Evolutionary conservation across 2,113 vertebrate genomes (phyloP), one percentile per base, ranked within the genome.

Genomic region (Pao palembangensis): DNA sequence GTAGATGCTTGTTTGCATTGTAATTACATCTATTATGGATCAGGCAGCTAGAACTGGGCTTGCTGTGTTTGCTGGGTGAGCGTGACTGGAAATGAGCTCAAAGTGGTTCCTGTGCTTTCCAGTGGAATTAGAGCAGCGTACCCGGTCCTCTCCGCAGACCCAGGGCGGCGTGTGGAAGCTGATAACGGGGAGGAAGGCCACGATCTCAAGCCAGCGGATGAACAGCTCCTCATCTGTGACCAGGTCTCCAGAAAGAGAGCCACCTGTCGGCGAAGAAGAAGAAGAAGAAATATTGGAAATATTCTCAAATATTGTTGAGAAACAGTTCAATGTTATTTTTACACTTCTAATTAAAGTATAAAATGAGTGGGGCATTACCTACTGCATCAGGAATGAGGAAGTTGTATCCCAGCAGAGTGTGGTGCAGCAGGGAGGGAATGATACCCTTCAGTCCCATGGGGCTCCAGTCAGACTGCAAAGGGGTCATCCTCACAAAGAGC

Each of bases 321-420:
- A 8, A n/a, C n/a, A 16, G 5, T 16, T 47, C 16, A 17, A 47
- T 47, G n/a, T 17, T 28, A 28, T 17, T 47, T 47, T 47, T 6
- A n/a, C 15, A 16, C 15, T 17, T 56, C n/a, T 50, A 6, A 46
- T 18, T 0, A 17, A 50, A 41, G 18, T 3, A 11, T 11, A 10
- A 55, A 4, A 20, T 47, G 17, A 3, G 11, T 72, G 61, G 78
- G 58, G 51, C 68, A 88, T 92, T 93, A 95, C 94, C 94, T 79
- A 95, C 91, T 83, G 90, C 88, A 69, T 96, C 94, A 0, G 94
- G 93, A 91, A 96, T 92, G 90, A 96, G 92, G 90, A 95, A 95
- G 85, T 91, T 93, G 90, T 96, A 95, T 79, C 94, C 94, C 86
- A 95, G 69, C 71, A 96, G 90, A 80, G 93, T 92, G 86, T 94